These are phyloP conservation scores for Aphelenchoides fujianensis DNA, from an alignment of 1,140 invertebrate species.

Conservation along the genomic window DNA sequence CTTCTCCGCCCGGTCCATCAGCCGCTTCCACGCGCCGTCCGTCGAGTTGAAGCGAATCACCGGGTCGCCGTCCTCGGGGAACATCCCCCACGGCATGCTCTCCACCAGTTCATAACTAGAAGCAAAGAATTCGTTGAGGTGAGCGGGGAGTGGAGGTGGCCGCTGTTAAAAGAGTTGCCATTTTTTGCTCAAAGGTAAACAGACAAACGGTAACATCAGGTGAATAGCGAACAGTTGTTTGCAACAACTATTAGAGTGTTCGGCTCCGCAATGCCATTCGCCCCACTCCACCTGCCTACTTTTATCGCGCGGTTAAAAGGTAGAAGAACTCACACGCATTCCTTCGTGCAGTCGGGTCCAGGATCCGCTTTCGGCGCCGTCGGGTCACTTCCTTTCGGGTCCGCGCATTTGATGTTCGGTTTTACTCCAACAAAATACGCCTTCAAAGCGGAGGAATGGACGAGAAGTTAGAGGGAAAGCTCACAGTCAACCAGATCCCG, in stretches of 20 bases:
- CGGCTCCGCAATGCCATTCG: too few relatives aligned
- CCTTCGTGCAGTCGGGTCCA: slow-evolving; percentile 8
- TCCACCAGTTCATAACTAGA: slow-evolving; percentile 29
- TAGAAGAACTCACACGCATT: slow-evolving; percentile 20
- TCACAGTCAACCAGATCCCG: slow-evolving; percentile 28
- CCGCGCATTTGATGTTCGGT: slow-evolving; percentile 27
- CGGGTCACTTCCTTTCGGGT: slow-evolving; percentile 10
- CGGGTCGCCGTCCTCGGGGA: slow-evolving; percentile 6
- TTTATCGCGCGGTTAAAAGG: too few relatives aligned
- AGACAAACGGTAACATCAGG: too few relatives aligned
- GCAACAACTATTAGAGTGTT: too few relatives aligned
- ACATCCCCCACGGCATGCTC: slow-evolving; percentile 29
- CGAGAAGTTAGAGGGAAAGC: slow-evolving; percentile 16
- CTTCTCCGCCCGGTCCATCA: slow-evolving; percentile 29
- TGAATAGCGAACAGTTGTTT: too few relatives aligned
- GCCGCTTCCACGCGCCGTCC: slow-evolving; percentile 13
- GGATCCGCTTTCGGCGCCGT: slow-evolving; percentile 10
- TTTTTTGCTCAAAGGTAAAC: not conserved
- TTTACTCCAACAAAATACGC: slow-evolving; percentile 33
- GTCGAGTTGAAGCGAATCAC: slow-evolving; percentile 21
- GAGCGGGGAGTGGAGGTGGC: too few relatives aligned
- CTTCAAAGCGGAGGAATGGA: slow-evolving; percentile 26
- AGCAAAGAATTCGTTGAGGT: too few relatives aligned
- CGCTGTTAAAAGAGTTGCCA: too few relatives aligned
- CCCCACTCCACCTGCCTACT: too few relatives aligned